Base-by-base conservation (phyloP, 1,140 invertebrate species). In the Meloidogyne floridensis region DNA sequence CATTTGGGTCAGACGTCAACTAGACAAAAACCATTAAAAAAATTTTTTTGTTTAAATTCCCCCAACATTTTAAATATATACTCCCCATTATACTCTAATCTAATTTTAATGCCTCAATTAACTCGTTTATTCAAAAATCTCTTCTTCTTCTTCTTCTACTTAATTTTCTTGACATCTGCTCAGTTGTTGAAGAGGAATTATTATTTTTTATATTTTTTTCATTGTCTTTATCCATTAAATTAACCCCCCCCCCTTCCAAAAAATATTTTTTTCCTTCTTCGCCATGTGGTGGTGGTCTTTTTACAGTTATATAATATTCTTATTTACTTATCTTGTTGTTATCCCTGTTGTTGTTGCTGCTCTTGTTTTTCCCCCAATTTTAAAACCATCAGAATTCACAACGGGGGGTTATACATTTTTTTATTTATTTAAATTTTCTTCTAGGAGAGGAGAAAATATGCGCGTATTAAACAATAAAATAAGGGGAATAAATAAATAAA, bases 381-480 rank as follows among this genome's bases (percentile, higher is more conserved):
- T 65, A 65, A 65, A 65, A n/a, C 59, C 59, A 65, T 65, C 59
- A 65, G 59, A 65, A 65, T 65, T 65, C 59, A 65, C 59, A 65
- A 65, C 59, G 59, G 59, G n/a, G 7, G n/a, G 1, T 32, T 32
- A 32, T 32, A 32, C 2, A 32, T 32, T 2, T 32, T 59, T 59
- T 65, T n/a, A 65, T n/a, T 65, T n/a, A n/a, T 65, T 65, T 6
- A 47, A 47, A 6, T 47, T 47, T 47, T 47, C 5, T 47, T 47
- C 47, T 47, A n/a, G 59, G 56, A 59, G 13, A 59, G 9, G 0
- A 54, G n/a, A 65, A 65, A 65, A 65, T 65, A 65, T 65, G 59
- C 59, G 59, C 59, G 59, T 18, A 65, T 65, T 32, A 15, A 15
- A 59, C 11, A 15, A 65, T 65, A n/a, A 65, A 65, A 65, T n/a